These are phyloP conservation scores for Rhodinocichla rosea DNA, from an alignment of 2,113 vertebrate species.

Conservation along the genomic window DNA sequence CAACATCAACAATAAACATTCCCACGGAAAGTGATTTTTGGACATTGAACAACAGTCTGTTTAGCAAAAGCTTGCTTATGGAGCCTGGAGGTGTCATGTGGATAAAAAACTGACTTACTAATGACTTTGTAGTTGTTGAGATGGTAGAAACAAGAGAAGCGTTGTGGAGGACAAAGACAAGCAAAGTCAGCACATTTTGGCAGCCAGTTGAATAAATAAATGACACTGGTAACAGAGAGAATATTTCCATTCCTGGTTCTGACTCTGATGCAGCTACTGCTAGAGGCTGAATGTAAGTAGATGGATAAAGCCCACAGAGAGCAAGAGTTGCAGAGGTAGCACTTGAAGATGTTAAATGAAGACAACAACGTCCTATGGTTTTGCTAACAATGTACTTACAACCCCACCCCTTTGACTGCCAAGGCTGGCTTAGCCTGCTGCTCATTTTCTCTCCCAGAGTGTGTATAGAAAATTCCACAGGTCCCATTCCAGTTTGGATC, in stretches of 20 bases:
- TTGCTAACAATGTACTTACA: neutral
- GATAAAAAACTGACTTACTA: constrained; percentile 8
- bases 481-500: neutral
- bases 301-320: neutral
- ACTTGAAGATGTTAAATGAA: neutral
- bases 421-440: neutral
- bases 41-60: neutral
- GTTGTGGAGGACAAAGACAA: neutral
- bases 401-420: neutral
- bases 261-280: neutral
- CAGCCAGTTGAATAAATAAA: constrained; percentile 16
- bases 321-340: neutral
- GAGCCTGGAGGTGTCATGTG: neutral
- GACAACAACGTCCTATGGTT: neutral
- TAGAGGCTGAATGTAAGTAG: neutral
- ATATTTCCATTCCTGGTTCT: neutral
- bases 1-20: neutral
- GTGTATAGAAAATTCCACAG: neutral
- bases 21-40: neutral
- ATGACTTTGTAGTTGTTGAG: constrained; percentile 6
- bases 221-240: neutral
- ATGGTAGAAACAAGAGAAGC: neutral
- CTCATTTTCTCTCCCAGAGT: neutral
- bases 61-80: neutral
- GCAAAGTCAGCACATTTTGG: neutral